Percentiles rank a stretch among this genome's conserved stretches.
phyloP scores from a whole-genome alignment of 2,113 vertebrate species.

The Lampris incognitus region DNA sequence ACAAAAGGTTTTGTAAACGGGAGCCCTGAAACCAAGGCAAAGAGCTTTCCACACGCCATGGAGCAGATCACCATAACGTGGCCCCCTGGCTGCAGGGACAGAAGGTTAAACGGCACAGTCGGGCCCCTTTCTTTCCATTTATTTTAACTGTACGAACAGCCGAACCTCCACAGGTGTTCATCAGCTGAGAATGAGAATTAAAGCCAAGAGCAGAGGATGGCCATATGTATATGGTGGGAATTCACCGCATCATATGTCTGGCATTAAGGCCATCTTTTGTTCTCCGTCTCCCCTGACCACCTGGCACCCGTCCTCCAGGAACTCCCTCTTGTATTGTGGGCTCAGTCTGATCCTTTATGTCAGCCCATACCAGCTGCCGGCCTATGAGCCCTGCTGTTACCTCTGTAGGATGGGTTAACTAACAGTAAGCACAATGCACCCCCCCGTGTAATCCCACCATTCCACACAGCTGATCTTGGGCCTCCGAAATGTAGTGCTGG shows the following conservation, averaged over 20 bases:
- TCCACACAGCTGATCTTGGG: not conserved
- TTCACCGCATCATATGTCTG: constrained; percentile 71
- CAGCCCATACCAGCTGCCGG: constrained; percentile 77
- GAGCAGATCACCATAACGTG: no score
- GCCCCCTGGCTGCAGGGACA: no score
- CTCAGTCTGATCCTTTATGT: constrained; percentile 71
- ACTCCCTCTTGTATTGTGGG: constrained; percentile 81
- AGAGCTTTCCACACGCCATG: not conserved
- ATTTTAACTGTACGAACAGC: not conserved
- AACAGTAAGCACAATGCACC: constrained; percentile 43
- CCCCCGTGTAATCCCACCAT: not conserved
- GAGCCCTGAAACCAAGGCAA: not conserved
- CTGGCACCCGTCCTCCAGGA: constrained; percentile 79
- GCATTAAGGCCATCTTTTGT: constrained; percentile 79
- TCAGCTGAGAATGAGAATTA: constrained; percentile 70
- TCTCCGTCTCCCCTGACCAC: constrained; percentile 71
- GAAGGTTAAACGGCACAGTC: not conserved
- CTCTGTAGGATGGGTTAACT: constrained; percentile 57
- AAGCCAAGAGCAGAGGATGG: constrained; percentile 28
- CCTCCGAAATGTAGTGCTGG: not conserved
- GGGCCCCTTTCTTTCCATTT: not conserved
- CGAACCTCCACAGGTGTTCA: constrained; percentile 59
- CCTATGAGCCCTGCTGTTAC: constrained; percentile 68
- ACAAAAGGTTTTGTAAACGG: not conserved
- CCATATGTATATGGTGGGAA: constrained; percentile 76